A percentile compares a stretch with the other conserved stretches of the same genome.
These are phyloP conservation scores for Drosophila lacicola DNA, from an alignment of 2,888 invertebrate species.

Conservation along the genomic window DNA sequence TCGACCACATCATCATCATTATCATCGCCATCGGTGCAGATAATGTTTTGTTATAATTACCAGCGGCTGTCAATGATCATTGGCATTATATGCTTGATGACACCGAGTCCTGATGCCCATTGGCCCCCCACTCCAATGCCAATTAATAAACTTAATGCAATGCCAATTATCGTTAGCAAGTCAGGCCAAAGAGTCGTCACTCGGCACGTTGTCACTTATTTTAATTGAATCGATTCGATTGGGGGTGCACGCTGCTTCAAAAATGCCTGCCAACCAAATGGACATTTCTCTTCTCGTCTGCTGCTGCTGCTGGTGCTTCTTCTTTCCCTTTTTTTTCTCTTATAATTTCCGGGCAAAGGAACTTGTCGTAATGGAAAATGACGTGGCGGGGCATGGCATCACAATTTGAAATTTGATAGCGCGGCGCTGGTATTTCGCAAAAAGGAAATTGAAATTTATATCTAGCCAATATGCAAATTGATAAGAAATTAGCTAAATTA, in stretches of 20 bases:
- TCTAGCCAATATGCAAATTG: constrained; percentile 56
- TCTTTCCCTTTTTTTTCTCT: constrained; percentile 26
- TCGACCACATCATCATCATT: constrained; percentile 26
- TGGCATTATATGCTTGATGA: constrained; percentile 24
- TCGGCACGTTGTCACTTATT: constrained; percentile 71
- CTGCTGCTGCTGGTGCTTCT: not conserved
- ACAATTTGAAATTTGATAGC: constrained; percentile 64
- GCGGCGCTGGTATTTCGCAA: constrained; percentile 18
- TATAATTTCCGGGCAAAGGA: constrained; percentile 72
- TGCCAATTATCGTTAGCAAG: constrained; percentile 74
- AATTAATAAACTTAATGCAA: constrained; percentile 79
- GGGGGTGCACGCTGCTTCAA: constrained; percentile 7
- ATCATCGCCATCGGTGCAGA: constrained; percentile 12
- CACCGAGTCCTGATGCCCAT: constrained; percentile 8
- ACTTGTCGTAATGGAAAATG: constrained; percentile 56
- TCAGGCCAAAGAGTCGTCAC: constrained; percentile 23
- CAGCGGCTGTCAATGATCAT: constrained; percentile 48
- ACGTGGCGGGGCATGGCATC: constrained; percentile 34
- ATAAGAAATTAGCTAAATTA: constrained; percentile 24
- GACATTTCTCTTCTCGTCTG: constrained; percentile 6
- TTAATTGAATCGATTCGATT: constrained; percentile 68
- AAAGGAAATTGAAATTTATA: constrained; percentile 72
- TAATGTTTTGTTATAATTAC: constrained; percentile 40
- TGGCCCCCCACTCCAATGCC: constrained; percentile 11
- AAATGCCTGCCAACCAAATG: constrained; percentile 28